Percentiles rank a stretch among this genome's conserved stretches.
These are phyloP conservation scores for Philotrypesis tridentata DNA, from an alignment of 1,140 invertebrate species.

Conservation along the genomic window DNA sequence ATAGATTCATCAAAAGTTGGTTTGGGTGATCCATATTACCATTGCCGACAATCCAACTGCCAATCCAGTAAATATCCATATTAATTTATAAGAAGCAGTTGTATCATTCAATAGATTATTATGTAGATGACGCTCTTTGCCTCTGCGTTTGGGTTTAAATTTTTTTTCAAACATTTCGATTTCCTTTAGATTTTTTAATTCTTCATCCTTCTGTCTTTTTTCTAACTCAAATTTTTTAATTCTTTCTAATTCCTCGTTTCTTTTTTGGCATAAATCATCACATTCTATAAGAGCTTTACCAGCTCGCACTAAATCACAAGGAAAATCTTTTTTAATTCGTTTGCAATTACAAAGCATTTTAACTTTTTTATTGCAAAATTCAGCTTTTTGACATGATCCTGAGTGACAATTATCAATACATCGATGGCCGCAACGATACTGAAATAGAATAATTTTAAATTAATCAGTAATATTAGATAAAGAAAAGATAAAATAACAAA, in stretches of 20 bases:
- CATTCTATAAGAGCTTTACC: conserved; percentile 76
- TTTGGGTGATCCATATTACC: conserved; percentile 19
- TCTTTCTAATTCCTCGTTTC: conserved; percentile 74
- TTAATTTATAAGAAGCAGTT: conserved; percentile 10
- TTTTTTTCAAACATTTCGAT: conserved; percentile 84
- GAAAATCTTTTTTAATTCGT: conserved; percentile 84
- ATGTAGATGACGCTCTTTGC: conserved; percentile 61
- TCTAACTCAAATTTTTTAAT: conserved; percentile 74
- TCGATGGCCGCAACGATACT: conserved; percentile 78
- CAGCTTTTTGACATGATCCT: conserved; percentile 80
- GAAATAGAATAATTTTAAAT: conserved; percentile 20
- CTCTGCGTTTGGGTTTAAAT: conserved; percentile 77
- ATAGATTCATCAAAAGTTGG: not conserved
- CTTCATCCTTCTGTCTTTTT: conserved; percentile 76
- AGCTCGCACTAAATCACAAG: conserved; percentile 79
- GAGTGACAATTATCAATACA: conserved; percentile 86
- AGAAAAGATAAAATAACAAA: too few species aligned
- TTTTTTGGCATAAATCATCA: conserved; percentile 77
- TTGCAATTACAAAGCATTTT: conserved; percentile 86
- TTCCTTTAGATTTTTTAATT: conserved; percentile 80
- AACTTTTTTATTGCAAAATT: conserved; percentile 86
- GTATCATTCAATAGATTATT: conserved; percentile 33
- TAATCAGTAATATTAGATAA: too few species aligned
- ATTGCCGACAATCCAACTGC: not conserved
- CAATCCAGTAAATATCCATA: conserved; percentile 13